phyloP scores from a whole-genome alignment of 2,797 vertebrate species.

The Echiichthys vipera region DNA sequence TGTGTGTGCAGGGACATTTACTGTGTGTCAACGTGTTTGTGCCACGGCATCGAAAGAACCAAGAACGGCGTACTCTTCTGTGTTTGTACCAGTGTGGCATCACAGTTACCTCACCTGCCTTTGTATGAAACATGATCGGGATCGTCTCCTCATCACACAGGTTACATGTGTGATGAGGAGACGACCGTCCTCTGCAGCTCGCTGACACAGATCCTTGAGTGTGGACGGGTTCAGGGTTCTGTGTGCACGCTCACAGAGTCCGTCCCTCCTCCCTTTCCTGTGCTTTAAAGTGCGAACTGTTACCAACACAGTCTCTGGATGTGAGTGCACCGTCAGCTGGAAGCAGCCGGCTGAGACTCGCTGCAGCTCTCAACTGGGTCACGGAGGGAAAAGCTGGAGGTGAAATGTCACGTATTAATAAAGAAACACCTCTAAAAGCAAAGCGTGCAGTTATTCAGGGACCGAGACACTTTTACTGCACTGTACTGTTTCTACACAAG shows the following conservation, averaged over 20 bases:
- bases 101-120: too few species aligned
- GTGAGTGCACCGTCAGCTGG: constrained; percentile 56
- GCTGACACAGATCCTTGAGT: background rate
- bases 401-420: constrained; percentile 51
- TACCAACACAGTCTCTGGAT: constrained; percentile 22
- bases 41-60: too few species aligned
- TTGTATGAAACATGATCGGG: too few species aligned
- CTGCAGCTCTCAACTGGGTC: constrained; percentile 44
- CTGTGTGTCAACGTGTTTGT: too few species aligned
- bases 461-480: constrained; percentile 17
- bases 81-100: too few species aligned
- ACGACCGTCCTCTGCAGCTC: too few species aligned
- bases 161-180: too few species aligned
- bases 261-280: constrained; percentile 36
- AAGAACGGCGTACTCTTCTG: too few species aligned
- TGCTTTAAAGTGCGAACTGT: constrained; percentile 44
- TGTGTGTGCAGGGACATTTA: too few species aligned
- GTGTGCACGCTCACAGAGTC: constrained; percentile 46
- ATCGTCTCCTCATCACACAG: too few species aligned
- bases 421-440: constrained; percentile 48
- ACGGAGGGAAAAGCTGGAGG: constrained; percentile 34
- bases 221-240: background rate
- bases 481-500: constrained; percentile 29
- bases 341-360: constrained; percentile 42
- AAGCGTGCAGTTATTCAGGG: constrained; percentile 37